These are phyloP conservation scores for Melanaphis sacchari DNA, from an alignment of 1,140 invertebrate genomes.

Conservation along the genomic window DNA sequence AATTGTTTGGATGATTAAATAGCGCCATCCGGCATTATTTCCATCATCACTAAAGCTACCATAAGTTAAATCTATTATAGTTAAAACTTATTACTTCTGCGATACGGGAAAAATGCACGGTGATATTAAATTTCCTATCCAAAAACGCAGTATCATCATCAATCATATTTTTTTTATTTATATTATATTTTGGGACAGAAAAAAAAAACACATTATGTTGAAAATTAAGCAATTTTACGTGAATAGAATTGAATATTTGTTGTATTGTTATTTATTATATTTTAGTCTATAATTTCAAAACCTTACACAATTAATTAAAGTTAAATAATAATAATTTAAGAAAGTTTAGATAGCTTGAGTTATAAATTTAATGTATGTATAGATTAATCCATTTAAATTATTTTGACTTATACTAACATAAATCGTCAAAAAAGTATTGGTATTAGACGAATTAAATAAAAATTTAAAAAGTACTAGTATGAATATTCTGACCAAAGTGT, in stretches of 20 bases:
- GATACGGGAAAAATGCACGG: not conserved
- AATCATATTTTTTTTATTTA: no score
- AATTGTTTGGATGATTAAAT: not conserved
- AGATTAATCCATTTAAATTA: not conserved
- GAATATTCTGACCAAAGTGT: not conserved
- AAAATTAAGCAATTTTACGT: no score
- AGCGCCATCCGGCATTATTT: not conserved
- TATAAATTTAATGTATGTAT: no score
- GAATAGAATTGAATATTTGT: no score
- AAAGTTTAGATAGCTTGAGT: not conserved
- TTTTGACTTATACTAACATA: not conserved
- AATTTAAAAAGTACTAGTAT: not conserved
- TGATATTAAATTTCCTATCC: not conserved
- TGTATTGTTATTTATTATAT: no score
- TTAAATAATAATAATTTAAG: not conserved
- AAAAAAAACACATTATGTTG: no score
- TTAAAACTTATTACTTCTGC: not conserved
- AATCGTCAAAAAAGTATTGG: not conserved
- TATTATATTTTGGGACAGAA: no score
- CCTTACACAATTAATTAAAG: no score
- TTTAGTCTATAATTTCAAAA: no score
- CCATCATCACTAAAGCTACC: not conserved
- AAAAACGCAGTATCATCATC: not conserved
- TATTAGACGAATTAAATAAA: not conserved
- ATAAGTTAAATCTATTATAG: no score